Conservation (phyloP, 2,113 vertebrate species). For the Amblyornis subalaris region DNA sequence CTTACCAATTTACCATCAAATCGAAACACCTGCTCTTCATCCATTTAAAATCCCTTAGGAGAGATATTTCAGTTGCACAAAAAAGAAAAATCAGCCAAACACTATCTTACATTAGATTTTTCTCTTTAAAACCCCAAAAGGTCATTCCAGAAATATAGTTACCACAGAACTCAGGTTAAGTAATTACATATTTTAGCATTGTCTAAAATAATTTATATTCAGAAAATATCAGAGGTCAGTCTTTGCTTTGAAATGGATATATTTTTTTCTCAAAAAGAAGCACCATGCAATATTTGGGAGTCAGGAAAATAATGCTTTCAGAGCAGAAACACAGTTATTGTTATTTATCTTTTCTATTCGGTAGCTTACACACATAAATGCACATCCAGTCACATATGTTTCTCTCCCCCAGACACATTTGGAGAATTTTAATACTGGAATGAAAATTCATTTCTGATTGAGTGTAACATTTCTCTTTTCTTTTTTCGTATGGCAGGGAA, state of each 20-base stretch:
- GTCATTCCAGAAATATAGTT: background rate
- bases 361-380: background rate
- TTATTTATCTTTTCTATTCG: background rate
- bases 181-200: background rate
- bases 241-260: background rate
- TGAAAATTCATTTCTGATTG: background rate
- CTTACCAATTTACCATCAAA: background rate
- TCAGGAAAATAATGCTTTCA: background rate
- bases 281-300: background rate
- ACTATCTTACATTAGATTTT: background rate
- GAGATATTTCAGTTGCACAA: background rate
- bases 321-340: background rate
- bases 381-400: rapidly evolving
- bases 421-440: background rate
- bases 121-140: background rate
- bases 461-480: background rate
- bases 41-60: background rate
- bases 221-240: background rate
- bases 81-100: background rate
- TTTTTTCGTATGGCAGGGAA: background rate
- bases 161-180: background rate
- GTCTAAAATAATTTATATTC: background rate
- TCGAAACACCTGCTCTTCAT: background rate
- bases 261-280: background rate
- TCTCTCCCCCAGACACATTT: background rate